Percentiles rank a stretch among this genome's conserved stretches.
Conservation (phyloP, 2,797 vertebrate genomes). For the Mormyrus hasselquistii region DNA sequence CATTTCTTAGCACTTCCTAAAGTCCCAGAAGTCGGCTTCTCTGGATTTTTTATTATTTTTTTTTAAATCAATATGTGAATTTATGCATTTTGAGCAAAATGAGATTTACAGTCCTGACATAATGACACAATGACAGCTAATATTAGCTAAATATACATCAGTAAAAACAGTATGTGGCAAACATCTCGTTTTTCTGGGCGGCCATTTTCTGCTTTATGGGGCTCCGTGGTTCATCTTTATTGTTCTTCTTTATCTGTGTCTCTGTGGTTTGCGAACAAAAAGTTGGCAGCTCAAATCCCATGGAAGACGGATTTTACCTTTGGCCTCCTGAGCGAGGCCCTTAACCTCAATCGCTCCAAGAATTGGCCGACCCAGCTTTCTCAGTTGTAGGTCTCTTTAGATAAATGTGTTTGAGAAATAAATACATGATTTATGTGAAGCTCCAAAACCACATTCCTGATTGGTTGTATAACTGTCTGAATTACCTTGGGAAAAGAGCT, state of each 20-base stretch:
- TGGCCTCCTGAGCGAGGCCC: not conserved
- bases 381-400: not conserved
- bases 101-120: not conserved
- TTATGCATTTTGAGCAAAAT: not conserved
- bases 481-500: not conserved
- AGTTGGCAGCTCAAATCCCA: not conserved
- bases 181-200: not conserved
- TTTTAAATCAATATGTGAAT: not conserved
- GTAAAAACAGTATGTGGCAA: not conserved
- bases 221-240: not conserved
- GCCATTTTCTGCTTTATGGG: not conserved
- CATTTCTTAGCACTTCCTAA: too few relatives aligned
- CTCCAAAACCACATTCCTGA: not conserved
- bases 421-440: not conserved
- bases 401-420: not conserved
- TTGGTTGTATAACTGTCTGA: slow-evolving; percentile 11
- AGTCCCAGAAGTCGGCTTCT: not conserved
- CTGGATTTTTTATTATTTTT: not conserved
- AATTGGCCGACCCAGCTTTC: not conserved
- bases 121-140: not conserved
- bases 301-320: not conserved
- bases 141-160: not conserved
- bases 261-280: not conserved
- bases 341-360: not conserved
- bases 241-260: not conserved